These are phyloP conservation scores for Sebastes itinus DNA, from an alignment of 2,797 vertebrate genomes.

Conservation along the genomic window DNA sequence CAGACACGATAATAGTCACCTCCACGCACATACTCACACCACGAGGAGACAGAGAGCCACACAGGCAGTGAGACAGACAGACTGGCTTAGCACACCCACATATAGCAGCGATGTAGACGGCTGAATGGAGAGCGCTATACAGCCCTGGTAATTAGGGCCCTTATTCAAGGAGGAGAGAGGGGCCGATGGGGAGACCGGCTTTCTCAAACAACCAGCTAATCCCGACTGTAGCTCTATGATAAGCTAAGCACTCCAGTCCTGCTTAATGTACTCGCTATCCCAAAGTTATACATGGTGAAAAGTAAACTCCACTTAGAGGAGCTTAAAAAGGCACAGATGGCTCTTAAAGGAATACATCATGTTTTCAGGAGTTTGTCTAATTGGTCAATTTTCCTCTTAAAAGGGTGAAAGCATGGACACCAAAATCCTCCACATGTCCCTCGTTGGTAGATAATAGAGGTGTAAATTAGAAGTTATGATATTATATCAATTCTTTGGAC, in stretches of 20 bases:
- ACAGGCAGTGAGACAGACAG: slow-evolving; percentile 56
- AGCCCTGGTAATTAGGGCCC: slow-evolving; percentile 46
- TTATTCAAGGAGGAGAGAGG: slow-evolving; percentile 19
- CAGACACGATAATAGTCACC: slow-evolving; percentile 71
- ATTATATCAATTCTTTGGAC: no score
- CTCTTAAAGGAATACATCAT: not conserved
- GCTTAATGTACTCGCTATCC: not conserved
- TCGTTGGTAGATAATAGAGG: not conserved
- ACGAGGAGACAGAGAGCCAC: slow-evolving; percentile 49
- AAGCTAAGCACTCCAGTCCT: slow-evolving; percentile 30
- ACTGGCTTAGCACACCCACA: slow-evolving; percentile 60
- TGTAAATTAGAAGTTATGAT: no score
- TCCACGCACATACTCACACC: slow-evolving; percentile 57
- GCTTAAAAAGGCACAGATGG: slow-evolving; percentile 1
- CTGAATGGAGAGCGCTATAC: slow-evolving; percentile 24
- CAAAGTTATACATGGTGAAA: slow-evolving; percentile 31
- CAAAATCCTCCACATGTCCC: not conserved
- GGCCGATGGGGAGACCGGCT: slow-evolving; percentile 18
- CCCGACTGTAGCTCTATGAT: slow-evolving; percentile 41
- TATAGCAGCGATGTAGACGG: slow-evolving; percentile 27
- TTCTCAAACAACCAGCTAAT: slow-evolving; percentile 45
- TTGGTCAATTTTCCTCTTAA: not conserved
- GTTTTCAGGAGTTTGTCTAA: slow-evolving; percentile 7
- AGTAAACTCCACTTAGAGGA: slow-evolving; percentile 17
- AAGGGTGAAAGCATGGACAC: not conserved